Evolutionary conservation across 2,113 vertebrate genomes (phyloP).

Genomic region (Acrocephalus arundinaceus): DNA sequence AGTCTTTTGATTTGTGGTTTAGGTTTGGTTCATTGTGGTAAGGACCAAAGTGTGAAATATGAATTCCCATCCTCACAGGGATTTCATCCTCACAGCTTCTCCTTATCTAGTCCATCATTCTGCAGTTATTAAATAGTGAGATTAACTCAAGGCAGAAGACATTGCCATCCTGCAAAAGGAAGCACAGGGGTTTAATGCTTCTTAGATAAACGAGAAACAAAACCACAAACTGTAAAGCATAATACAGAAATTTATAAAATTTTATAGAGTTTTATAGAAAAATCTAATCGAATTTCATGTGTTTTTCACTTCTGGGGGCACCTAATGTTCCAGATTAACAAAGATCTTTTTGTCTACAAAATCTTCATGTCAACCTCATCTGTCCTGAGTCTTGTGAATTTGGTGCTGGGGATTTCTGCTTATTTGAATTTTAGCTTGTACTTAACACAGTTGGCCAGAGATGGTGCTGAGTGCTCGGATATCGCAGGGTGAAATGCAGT

Average conservation of each 20-base stretch:
- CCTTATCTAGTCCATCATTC: not conserved
- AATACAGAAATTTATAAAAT: not conserved
- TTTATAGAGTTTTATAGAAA: not conserved
- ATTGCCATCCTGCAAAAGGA: not conserved
- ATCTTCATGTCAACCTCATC: not conserved
- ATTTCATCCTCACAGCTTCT: not conserved
- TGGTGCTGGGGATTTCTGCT: not conserved
- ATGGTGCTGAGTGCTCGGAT: constrained; percentile 56
- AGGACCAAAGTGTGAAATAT: not conserved
- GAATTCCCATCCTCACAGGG: not conserved
- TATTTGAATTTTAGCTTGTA: constrained; percentile 31
- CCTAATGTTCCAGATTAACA: not conserved
- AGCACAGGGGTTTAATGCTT: not conserved
- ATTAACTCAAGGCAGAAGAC: not conserved
- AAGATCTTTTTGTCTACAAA: not conserved
- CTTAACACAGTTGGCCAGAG: constrained; percentile 51
- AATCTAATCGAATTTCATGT: not conserved
- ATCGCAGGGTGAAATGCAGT: not conserved
- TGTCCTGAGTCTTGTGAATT: not conserved
- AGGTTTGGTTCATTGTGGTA: not conserved
- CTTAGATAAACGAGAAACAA: not conserved
- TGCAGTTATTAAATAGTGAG: not conserved
- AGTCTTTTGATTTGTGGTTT: not conserved
- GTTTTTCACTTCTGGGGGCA: not conserved
- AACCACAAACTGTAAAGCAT: not conserved